Evolutionary conservation across 1,140 invertebrate species (phyloP).

Genomic region (Bombus waltoni): DNA sequence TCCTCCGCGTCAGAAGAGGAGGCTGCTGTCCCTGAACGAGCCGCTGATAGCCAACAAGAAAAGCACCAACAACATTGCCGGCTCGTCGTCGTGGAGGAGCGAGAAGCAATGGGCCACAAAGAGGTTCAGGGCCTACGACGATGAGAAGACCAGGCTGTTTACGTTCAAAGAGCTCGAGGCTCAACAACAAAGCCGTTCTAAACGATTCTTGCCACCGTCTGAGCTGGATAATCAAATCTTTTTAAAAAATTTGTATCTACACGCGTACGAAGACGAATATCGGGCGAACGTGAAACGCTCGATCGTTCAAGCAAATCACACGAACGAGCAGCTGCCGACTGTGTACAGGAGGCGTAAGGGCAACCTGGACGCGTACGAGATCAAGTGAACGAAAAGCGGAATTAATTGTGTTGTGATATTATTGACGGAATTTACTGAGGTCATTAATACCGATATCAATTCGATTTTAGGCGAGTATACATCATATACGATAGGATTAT

Average conservation of each 20-base stretch:
- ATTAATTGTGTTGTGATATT: conserved; percentile 80
- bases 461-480: conserved; percentile 80
- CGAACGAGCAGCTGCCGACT: conserved; percentile 48
- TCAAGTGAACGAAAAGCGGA: conserved; percentile 73
- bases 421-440: conserved; percentile 78
- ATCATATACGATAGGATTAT: conserved; percentile 78
- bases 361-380: conserved; percentile 73
- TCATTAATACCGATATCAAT: conserved; percentile 80
- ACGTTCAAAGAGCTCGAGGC: conserved; percentile 68
- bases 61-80: background rate
- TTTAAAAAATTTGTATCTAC: conserved; percentile 80
- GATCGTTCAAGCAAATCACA: conserved; percentile 65
- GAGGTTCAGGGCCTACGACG: conserved; percentile 50
- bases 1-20: conserved; percentile 70
- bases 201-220: conserved; percentile 73
- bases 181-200: conserved; percentile 75
- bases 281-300: conserved; percentile 80
- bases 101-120: background rate
- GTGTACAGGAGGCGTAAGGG: conserved; percentile 71
- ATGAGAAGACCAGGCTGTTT: conserved; percentile 67
- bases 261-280: conserved; percentile 79
- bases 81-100: background rate
- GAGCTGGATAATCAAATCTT: conserved; percentile 81
- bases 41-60: background rate
- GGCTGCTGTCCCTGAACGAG: conserved; percentile 71